These are phyloP conservation scores for Rhinolophus ferrumequinum DNA, from an alignment of 2,113 vertebrate genomes.

Conservation along the genomic window DNA sequence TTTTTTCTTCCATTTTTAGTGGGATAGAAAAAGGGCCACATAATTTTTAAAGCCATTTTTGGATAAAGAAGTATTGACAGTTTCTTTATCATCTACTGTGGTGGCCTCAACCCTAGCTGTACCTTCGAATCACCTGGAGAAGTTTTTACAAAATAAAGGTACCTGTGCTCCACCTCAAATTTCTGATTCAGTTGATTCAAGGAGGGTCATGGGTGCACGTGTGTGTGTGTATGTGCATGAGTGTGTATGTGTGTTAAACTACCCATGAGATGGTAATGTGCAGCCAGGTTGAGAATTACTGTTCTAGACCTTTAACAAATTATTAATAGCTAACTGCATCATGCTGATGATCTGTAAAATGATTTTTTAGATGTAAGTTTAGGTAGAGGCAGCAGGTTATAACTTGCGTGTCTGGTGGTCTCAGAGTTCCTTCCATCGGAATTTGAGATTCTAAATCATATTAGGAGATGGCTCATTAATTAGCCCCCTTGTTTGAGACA, in stretches of 20 bases:
- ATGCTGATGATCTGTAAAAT: background rate
- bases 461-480: background rate
- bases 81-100: background rate
- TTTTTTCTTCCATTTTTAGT: background rate
- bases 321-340: background rate
- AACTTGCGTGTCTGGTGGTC: background rate
- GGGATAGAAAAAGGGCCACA: background rate
- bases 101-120: background rate
- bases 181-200: background rate
- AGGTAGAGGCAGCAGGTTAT: background rate
- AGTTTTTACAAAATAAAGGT: background rate
- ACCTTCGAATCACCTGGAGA: background rate
- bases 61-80: background rate
- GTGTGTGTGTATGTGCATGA: background rate
- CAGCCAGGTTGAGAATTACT: background rate
- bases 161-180: background rate
- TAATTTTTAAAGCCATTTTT: constrained; percentile 17
- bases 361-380: background rate
- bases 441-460: background rate
- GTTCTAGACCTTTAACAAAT: background rate
- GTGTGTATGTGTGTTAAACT: background rate
- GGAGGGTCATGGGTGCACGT: background rate
- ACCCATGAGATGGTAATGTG: background rate
- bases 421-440: background rate
- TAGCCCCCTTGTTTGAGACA: background rate